Percentiles rank a stretch among this genome's conserved stretches.
phyloP scores from a whole-genome alignment of 2,113 vertebrate species.

The Cyrtonyx montezumae region DNA sequence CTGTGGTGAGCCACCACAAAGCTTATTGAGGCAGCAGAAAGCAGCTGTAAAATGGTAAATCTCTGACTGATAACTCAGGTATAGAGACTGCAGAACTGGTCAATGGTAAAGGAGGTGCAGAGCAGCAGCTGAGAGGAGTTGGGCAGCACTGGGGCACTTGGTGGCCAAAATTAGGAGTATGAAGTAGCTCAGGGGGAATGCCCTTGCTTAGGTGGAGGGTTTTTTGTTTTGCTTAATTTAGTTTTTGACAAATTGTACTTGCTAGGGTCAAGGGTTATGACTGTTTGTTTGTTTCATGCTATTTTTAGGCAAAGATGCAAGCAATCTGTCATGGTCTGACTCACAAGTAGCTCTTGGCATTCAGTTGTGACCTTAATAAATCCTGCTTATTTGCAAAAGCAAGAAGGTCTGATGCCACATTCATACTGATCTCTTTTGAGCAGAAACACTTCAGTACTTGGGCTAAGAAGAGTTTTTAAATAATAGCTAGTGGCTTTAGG shows the following conservation, averaged over 20 bases:
- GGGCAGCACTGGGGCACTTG: not conserved
- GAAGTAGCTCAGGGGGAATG: not conserved
- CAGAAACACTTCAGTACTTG: not conserved
- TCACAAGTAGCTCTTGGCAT: not conserved
- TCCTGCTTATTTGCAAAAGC: not conserved
- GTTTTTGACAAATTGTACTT: not conserved
- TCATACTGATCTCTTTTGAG: fast-evolving
- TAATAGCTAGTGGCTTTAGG: not conserved
- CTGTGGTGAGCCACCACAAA: not conserved
- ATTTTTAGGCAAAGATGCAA: not conserved
- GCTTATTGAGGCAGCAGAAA: not conserved
- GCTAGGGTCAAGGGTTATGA: not conserved
- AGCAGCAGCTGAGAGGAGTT: not conserved
- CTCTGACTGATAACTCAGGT: not conserved
- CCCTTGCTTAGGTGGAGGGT: not conserved
- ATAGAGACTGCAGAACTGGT: not conserved
- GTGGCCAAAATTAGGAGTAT: not conserved
- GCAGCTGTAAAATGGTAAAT: not conserved
- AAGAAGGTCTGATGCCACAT: not conserved
- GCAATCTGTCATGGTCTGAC: not conserved
- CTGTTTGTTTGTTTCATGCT: not conserved
- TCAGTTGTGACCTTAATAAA: not conserved
- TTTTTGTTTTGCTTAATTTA: not conserved
- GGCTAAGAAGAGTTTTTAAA: not conserved
- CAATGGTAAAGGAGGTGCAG: not conserved